Percentiles rank a stretch among this genome's conserved stretches.
Evolutionary conservation across 2,113 vertebrate species (phyloP).

Genomic region (Rousettus leschenaultii): DNA sequence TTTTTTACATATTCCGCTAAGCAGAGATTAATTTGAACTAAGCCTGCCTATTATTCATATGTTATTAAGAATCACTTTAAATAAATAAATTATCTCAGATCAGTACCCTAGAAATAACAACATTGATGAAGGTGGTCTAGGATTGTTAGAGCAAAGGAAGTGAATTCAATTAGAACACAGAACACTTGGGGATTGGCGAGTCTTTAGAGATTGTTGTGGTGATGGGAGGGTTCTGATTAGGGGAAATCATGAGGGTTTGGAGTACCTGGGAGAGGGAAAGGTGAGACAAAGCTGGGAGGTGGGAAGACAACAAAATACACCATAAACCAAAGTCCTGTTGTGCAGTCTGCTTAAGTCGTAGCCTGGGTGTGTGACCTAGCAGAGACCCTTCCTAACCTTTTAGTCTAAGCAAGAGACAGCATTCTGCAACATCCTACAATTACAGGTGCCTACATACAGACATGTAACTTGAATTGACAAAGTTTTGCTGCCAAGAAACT

Average conservation of each 20-base stretch:
- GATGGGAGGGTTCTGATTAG: neutral
- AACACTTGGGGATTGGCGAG: neutral
- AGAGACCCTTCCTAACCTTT: neutral
- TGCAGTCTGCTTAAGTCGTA: neutral
- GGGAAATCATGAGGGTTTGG: neutral
- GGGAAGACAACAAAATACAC: neutral
- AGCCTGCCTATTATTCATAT: neutral
- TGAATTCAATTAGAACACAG: neutral
- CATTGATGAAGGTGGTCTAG: neutral
- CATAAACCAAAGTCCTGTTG: neutral
- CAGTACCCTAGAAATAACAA: neutral
- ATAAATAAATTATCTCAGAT: neutral
- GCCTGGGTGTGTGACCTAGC: neutral
- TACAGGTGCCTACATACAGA: neutral
- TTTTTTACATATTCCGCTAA: neutral
- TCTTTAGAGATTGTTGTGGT: neutral
- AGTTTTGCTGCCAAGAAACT: neutral
- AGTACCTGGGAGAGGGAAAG: neutral
- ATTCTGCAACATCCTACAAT: neutral
- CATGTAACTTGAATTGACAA: neutral
- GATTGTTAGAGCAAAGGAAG: neutral
- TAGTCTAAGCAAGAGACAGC: neutral
- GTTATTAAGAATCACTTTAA: constrained; percentile 20
- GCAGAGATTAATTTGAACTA: neutral
- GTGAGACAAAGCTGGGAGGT: neutral